These are phyloP conservation scores for Dufourea novaeangliae DNA, from an alignment of 1,140 invertebrate species.

Conservation along the genomic window DNA sequence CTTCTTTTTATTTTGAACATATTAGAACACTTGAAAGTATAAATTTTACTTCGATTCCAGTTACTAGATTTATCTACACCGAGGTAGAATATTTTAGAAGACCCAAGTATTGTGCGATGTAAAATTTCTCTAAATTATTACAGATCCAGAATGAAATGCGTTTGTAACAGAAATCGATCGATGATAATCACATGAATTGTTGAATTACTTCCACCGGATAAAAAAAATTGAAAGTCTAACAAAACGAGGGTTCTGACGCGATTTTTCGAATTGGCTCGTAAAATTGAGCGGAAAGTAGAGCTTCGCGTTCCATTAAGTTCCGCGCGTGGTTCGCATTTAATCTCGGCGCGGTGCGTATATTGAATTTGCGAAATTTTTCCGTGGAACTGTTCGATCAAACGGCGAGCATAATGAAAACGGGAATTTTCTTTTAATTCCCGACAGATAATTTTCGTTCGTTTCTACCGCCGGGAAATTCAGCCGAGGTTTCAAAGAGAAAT, in stretches of 20 bases:
- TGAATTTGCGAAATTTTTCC: constrained; percentile 1
- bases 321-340: background rate
- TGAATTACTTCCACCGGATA: background rate
- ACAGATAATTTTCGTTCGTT: background rate
- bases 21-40: no score
- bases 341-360: background rate
- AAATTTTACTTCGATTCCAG: no score
- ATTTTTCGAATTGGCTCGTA: background rate
- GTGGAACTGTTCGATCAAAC: background rate
- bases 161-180: no score
- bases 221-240: background rate
- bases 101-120: no score
- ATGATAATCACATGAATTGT: no score
- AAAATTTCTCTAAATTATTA: no score
- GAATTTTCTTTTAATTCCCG: background rate
- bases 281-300: background rate
- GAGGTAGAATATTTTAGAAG: no score
- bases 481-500: background rate
- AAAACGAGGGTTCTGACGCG: background rate
- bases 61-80: no score
- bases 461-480: background rate
- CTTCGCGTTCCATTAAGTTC: constrained; percentile 3
- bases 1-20: no score
- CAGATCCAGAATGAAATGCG: no score
- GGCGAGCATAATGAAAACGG: background rate